Evolutionary conservation across 92 coral and sea anemone genomes (phyloP).

Genomic region (Porites divaricata): DNA sequence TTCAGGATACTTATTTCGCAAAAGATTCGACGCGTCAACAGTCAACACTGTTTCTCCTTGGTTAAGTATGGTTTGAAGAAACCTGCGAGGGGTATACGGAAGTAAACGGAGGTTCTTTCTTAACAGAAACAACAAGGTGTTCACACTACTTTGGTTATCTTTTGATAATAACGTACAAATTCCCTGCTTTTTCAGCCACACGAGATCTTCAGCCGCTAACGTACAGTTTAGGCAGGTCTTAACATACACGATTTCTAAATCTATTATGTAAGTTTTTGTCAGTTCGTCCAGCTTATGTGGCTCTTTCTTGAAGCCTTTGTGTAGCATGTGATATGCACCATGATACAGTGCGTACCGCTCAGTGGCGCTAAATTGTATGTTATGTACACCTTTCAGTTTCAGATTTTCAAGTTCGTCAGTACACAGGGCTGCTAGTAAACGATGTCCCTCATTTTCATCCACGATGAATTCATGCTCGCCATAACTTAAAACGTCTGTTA

Average conservation of each 20-base stretch:
- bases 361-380: not conserved
- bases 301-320: not conserved
- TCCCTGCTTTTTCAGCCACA: not conserved
- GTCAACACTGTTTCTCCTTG: constrained; percentile 9
- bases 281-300: not conserved
- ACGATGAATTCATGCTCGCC: constrained; percentile 35
- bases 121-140: not conserved
- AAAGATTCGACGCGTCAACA: constrained; percentile 17
- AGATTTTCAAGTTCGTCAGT: constrained; percentile 17
- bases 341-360: constrained; percentile 12
- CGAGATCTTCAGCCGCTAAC: not conserved
- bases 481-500: constrained; percentile 10
- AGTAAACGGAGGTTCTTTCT: not conserved
- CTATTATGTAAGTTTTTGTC: not conserved
- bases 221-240: constrained; percentile 10
- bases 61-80: constrained; percentile 9
- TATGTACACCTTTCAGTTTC: constrained; percentile 8
- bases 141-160: not conserved
- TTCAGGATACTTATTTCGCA: constrained; percentile 20
- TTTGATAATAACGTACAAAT: not conserved
- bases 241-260: constrained; percentile 19
- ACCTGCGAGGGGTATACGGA: not conserved
- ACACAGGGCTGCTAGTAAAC: constrained; percentile 49
- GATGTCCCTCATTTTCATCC: constrained; percentile 52
- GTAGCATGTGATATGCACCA: constrained; percentile 26